Percentiles rank a stretch among this genome's conserved stretches.
Evolutionary conservation across 2,113 vertebrate species (phyloP).

Genomic region (Lanius ludovicianus): DNA sequence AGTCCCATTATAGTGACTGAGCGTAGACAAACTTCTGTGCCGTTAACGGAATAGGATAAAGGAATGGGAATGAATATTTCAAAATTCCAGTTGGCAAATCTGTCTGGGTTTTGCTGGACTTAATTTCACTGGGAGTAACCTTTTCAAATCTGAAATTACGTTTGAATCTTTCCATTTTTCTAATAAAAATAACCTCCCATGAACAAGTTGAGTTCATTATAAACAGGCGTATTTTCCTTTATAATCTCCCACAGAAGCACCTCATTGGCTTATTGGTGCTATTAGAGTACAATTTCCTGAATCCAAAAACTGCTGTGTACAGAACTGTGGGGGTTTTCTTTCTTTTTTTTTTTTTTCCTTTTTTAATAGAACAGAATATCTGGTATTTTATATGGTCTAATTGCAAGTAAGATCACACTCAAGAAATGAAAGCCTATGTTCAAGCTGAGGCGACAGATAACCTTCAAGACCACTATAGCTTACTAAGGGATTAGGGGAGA

Average conservation of each 20-base stretch:
- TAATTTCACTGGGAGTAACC: background rate
- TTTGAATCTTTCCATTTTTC: background rate
- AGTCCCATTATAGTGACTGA: background rate
- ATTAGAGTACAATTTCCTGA: background rate
- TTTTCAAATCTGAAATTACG: background rate
- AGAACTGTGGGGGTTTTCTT: background rate
- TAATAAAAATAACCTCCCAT: background rate
- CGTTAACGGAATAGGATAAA: background rate
- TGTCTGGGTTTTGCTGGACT: background rate
- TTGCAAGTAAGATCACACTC: background rate
- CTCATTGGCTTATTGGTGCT: background rate
- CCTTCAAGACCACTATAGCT: background rate
- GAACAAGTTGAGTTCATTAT: background rate
- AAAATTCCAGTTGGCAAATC: background rate
- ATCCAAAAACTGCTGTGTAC: background rate
- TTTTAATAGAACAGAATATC: background rate
- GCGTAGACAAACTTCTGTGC: background rate
- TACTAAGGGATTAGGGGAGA: background rate
- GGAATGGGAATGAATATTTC: background rate
- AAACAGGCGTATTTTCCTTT: background rate
- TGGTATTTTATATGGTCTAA: background rate
- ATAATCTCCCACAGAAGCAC: background rate
- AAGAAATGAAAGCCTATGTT: background rate
- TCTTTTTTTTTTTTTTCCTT: rapidly evolving
- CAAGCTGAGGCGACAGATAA: background rate